Base-by-base conservation (phyloP, 2,888 invertebrate genomes). In the Gortyna flavago region DNA sequence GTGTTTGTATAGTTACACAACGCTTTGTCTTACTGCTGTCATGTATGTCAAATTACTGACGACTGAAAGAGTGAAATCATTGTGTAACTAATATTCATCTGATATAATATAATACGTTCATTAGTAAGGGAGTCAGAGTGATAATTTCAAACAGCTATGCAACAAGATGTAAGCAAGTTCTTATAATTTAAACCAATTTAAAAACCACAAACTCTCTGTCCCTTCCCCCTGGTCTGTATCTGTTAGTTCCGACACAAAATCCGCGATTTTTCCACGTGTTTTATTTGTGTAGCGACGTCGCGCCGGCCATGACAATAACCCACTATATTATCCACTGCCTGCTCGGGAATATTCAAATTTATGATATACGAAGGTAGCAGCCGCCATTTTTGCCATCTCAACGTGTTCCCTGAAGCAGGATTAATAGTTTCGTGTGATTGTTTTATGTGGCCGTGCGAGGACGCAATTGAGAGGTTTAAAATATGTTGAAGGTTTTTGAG, bases 291-390 rank as follows among this genome's bases (percentile, higher is more conserved):
- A 79, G 84, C 87, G 87, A 74, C 83, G 84, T 81, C 85, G 89
- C 88, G 89, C 89, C 86, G 72, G 72, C 75, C 91, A 91, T 95
- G 95, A 96, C 96, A 96, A 96, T 96, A 94, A 94, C 93, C 92
- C 92, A 91, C 93, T 96, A 96, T 96, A 93, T 96, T 95, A 96
- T 94, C 90, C 89, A 87, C 38, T 38, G 69, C 69, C 67, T 59
- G 85, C 95, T 92, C 93, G 91, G 93, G 94, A 95, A 95, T 95
- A 95, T 96, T 95, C 94, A 95, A 95, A 96, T 96, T 96, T 96
- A 96, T 96, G 96, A 96, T 90, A 91, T 93, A 93, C 93, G 90
- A 93, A 84, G 84, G 84, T 84, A 85, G 29, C 73, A 83, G 88
- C 87, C 93, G 93, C 93, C 91, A 91, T 91, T 93, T 92, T 90